These are phyloP conservation scores for Sinopyrophorus schimmeli DNA, from an alignment of 2,888 invertebrate species.

Conservation along the genomic window DNA sequence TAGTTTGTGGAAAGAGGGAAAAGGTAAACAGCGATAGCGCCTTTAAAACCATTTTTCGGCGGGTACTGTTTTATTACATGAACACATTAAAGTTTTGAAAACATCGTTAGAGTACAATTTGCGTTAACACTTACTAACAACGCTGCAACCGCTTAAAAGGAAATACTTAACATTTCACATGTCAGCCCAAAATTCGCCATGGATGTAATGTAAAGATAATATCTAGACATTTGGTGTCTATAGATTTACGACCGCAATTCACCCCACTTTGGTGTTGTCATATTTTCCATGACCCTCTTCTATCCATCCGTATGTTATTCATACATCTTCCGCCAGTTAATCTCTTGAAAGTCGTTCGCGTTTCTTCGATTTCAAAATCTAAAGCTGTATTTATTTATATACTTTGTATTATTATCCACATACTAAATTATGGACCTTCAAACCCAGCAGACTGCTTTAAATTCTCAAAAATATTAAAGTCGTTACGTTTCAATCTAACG, in stretches of 20 bases:
- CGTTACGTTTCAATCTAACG: too few species aligned
- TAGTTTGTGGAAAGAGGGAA: too few species aligned
- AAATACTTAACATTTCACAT: constrained; percentile 9
- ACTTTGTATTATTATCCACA: too few species aligned
- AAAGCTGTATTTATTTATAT: too few species aligned
- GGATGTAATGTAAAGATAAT: constrained; percentile 9
- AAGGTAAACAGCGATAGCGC: too few species aligned
- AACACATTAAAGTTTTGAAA: neutral
- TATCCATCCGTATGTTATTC: constrained; percentile 11
- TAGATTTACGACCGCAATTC: constrained; percentile 9
- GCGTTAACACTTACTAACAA: constrained; percentile 3
- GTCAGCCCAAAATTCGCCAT: constrained; percentile 6
- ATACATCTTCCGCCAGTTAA: constrained; percentile 8
- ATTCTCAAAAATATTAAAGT: too few species aligned
- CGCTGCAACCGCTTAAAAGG: neutral
- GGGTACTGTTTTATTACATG: constrained; percentile 2
- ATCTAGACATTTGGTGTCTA: constrained; percentile 9
- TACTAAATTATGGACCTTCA: too few species aligned
- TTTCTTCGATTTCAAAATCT: too few species aligned
- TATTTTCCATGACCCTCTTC: constrained; percentile 14
- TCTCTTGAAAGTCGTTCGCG: neutral
- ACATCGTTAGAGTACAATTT: constrained; percentile 1
- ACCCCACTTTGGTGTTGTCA: constrained; percentile 9
- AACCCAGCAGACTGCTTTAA: too few species aligned
- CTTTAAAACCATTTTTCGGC: too few species aligned